phyloP scores from a whole-genome alignment of 2,113 vertebrate genomes.

The Phrynosoma platyrhinos region DNA sequence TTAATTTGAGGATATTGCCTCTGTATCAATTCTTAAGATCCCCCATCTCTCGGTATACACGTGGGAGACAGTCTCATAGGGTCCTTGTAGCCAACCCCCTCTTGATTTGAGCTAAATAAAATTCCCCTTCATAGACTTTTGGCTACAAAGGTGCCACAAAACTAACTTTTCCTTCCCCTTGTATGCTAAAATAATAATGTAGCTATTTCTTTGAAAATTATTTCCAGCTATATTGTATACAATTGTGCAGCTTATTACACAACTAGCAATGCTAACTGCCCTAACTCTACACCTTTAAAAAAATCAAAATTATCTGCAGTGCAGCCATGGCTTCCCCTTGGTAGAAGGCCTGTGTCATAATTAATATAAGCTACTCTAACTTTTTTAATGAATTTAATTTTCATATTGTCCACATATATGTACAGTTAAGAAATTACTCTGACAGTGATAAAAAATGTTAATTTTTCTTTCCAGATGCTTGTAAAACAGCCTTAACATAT shows the following conservation, averaged over 20 bases:
- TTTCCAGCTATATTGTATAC: not conserved
- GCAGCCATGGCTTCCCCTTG: slow-evolving; percentile 21
- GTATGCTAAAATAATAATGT: too few relatives aligned
- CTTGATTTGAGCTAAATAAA: too few relatives aligned
- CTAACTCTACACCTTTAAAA: not conserved
- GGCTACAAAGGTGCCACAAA: too few relatives aligned
- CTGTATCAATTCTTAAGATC: too few relatives aligned
- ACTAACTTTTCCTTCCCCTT: too few relatives aligned
- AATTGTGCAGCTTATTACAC: not conserved
- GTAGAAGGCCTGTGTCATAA: slow-evolving; percentile 51
- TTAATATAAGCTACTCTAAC: slow-evolving; percentile 65
- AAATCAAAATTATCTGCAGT: not conserved
- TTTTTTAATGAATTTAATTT: slow-evolving; percentile 70
- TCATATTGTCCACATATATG: slow-evolving; percentile 72
- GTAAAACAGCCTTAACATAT: slow-evolving; percentile 79
- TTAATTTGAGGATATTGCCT: too few relatives aligned
- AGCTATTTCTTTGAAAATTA: not conserved
- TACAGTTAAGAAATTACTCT: slow-evolving; percentile 77
- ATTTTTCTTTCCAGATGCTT: slow-evolving; percentile 81
- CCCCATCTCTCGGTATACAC: too few relatives aligned
- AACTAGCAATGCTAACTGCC: not conserved
- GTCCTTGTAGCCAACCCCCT: too few relatives aligned
- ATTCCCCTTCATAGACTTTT: too few relatives aligned
- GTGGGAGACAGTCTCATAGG: too few relatives aligned
- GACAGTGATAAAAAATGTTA: slow-evolving; percentile 81